Conservation (phyloP, 2,113 vertebrate species). For the Eolophus roseicapilla region DNA sequence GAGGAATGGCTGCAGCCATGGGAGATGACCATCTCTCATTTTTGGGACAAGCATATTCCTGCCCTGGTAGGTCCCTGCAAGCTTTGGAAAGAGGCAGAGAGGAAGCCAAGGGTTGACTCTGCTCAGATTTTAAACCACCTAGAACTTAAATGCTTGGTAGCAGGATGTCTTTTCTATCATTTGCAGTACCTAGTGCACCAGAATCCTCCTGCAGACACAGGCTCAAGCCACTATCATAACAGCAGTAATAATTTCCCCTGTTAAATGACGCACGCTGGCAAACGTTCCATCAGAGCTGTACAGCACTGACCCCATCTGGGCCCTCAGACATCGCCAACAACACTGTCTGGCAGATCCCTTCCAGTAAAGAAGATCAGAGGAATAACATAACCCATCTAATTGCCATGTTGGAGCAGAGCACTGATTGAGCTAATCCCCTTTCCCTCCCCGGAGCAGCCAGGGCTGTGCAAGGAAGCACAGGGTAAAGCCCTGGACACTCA, state of each 20-base stretch:
- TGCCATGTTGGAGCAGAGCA: neutral
- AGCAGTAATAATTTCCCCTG: neutral
- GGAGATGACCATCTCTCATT: neutral
- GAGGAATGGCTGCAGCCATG: fast-evolving
- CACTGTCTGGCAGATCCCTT: neutral
- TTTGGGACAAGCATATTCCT: neutral
- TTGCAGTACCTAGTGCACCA: neutral
- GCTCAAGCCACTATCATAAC: neutral
- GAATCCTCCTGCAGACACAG: neutral
- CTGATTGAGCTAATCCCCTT: neutral
- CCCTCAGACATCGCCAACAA: neutral
- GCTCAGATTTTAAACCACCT: neutral
- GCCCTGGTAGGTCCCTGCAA: neutral
- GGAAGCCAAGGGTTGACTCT: neutral
- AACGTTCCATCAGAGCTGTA: neutral
- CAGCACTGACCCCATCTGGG: fast-evolving
- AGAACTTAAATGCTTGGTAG: neutral
- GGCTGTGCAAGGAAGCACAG: neutral
- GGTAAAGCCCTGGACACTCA: neutral
- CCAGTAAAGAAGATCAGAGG: neutral
- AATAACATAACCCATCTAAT: neutral
- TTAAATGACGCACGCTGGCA: neutral
- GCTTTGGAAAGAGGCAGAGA: neutral
- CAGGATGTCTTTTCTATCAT: neutral
- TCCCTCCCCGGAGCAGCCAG: fast-evolving